phyloP scores from a whole-genome alignment of 2,888 invertebrate genomes.

The Atherix ibis region DNA sequence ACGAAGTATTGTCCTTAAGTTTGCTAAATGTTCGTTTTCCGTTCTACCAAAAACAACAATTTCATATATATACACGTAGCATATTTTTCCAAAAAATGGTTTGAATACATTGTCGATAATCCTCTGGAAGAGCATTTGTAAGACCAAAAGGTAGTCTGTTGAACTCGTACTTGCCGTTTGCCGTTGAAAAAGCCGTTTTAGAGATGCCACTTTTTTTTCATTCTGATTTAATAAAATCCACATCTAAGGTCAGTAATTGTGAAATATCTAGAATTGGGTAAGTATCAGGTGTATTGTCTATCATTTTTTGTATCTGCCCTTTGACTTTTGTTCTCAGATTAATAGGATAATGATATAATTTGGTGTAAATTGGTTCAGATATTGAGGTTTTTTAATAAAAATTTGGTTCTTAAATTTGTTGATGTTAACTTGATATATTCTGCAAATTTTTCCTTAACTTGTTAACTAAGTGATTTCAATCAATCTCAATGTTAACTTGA shows the following conservation, averaged over 20 bases:
- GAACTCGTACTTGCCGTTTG: conserved; percentile 5
- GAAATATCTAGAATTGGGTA: too few relatives aligned
- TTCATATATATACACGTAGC: conserved; percentile 2
- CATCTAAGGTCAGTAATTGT: too few relatives aligned
- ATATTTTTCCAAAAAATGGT: conserved; percentile 1
- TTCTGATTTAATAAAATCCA: conserved; percentile 9
- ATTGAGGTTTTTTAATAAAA: conserved; percentile 10
- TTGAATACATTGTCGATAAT: background rate
- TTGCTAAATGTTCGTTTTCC: background rate
- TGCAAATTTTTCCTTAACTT: conserved; percentile 1
- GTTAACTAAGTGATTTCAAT: conserved; percentile 8
- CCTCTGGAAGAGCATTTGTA: too few relatives aligned
- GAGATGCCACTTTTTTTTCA: conserved; percentile 8
- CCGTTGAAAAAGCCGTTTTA: conserved; percentile 11
- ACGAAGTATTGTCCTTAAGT: background rate
- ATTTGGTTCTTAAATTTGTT: conserved; percentile 5
- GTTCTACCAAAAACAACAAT: conserved; percentile 2
- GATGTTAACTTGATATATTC: conserved; percentile 5
- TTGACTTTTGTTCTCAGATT: conserved; percentile 7
- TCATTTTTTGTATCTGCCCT: conserved; percentile 5
- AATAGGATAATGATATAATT: conserved; percentile 9
- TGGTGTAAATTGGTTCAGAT: too few relatives aligned
- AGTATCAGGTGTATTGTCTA: too few relatives aligned
- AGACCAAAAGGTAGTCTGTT: background rate
- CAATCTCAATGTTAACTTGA: conserved; percentile 4